Base-by-base conservation (phyloP, 2,888 invertebrate genomes). In the Pantelozetes paolii region DNA sequence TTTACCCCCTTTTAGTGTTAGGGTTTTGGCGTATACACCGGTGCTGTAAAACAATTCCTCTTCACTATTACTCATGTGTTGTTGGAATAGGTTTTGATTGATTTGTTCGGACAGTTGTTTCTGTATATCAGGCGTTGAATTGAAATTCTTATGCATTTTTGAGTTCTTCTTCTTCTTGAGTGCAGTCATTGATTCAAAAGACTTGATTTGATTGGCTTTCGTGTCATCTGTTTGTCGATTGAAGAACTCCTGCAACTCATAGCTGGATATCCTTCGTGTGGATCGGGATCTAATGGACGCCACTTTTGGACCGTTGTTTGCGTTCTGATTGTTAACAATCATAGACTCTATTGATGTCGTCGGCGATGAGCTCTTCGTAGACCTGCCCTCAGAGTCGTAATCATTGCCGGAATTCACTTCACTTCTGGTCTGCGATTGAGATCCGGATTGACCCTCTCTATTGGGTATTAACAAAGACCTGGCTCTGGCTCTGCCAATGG, bases 181-280 rank as follows among this genome's bases (percentile, higher is more conserved):
- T 0, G 73, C 62, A 20, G 70, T 30, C 62, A 71, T 45, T 20
- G 54, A 75, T 77, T 71, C 88, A 86, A 32, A 64, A 8, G 64
- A 36, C 64, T 88, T 89, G 78, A 86, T 89, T 82, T 90, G 89
- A 78, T 86, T 86, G 73, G 94, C 87, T 83, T 95, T 95, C 94
- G 86, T 86, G 36, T 86, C 84, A 78, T 84, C 85, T 76, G 88
- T 88, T 82, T 94, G 93, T 48, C 93, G 85, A 83, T 92, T 90
- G 87, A 95, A 94, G 79, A 95, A 86, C 83, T 94, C 93, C 84
- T 94, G 93, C 75, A 95, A 86, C 83, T 95, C 94, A 5, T 91
- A 90, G 28, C 94, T 91, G 1, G 94, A 92, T 80, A 94, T 92
- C 79, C 95, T 79, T 20, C 82, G 89, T 26, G 93, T 92, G 0